phyloP scores from a whole-genome alignment of 2,797 vertebrate species.

The Toxotes lorentzi region DNA sequence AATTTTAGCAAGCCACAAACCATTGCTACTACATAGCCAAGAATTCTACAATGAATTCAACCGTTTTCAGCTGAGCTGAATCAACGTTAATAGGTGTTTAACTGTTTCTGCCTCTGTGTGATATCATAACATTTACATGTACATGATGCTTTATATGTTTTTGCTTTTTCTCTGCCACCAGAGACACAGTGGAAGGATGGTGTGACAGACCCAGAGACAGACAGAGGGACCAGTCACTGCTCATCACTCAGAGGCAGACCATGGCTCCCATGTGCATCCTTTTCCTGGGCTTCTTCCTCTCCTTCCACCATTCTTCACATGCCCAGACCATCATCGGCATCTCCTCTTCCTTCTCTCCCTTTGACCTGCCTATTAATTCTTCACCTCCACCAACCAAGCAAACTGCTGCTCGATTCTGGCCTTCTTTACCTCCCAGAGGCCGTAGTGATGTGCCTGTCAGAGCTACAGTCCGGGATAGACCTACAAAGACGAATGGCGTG shows the following conservation, averaged over 20 bases:
- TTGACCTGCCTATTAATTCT: conserved; percentile 46
- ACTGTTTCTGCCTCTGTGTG: background rate
- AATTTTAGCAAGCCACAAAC: background rate
- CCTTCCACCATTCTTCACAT: conserved; percentile 61
- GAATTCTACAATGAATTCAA: background rate
- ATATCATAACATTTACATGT: background rate
- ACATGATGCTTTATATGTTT: background rate
- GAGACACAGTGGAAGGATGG: conserved; percentile 68
- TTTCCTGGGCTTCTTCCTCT: conserved; percentile 71
- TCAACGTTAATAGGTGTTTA: background rate
- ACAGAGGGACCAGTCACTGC: conserved; percentile 53
- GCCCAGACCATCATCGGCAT: conserved; percentile 74
- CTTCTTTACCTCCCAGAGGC: conserved; percentile 65
- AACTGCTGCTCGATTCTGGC: conserved; percentile 53
- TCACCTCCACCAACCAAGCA: conserved; percentile 65
- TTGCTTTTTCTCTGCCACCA: conserved; percentile 56
- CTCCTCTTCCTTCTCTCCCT: conserved; percentile 63
- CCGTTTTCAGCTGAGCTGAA: background rate
- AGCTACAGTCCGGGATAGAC: conserved; percentile 44
- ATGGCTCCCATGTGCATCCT: conserved; percentile 70
- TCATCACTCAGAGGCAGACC: conserved; percentile 52
- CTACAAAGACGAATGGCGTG: conserved; percentile 41
- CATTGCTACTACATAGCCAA: background rate
- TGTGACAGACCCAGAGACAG: conserved; percentile 59
- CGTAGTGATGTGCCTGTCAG: conserved; percentile 76